Evolutionary conservation across 2,888 invertebrate genomes (phyloP).

Genomic region (Lithophane socia): DNA sequence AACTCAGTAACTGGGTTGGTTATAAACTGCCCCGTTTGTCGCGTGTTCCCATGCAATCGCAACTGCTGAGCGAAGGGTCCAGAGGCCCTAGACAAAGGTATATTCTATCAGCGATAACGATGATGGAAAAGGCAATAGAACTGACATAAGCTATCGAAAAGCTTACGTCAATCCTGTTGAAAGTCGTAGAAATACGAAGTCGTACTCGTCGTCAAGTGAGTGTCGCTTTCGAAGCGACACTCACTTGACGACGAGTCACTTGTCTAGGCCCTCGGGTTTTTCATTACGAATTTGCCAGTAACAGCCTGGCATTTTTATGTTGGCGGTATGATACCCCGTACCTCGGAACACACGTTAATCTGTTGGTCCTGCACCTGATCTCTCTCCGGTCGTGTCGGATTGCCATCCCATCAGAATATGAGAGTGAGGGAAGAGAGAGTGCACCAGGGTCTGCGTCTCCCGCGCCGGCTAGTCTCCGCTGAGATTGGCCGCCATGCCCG

Average conservation of each 20-base stretch:
- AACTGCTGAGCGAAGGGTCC: not conserved
- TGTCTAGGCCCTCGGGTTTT: not conserved
- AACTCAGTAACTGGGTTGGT: not conserved
- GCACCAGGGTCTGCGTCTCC: not conserved
- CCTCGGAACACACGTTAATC: not conserved
- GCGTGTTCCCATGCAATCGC: not conserved
- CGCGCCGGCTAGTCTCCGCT: not conserved
- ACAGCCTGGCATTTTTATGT: not conserved
- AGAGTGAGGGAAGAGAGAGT: not conserved
- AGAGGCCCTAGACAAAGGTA: no score
- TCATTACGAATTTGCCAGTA: no score
- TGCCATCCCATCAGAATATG: no score
- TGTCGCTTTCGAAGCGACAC: no score
- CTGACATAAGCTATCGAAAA: no score
- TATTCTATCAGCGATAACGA: no score
- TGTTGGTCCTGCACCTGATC: not conserved
- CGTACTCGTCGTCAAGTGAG: no score
- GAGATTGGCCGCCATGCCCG: not conserved
- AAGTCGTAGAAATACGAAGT: no score
- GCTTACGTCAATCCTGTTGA: no score
- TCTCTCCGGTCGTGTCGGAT: not conserved
- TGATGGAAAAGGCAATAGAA: no score
- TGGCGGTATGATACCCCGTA: not conserved
- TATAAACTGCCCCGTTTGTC: no score
- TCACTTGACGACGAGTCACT: no score